phyloP scores from a whole-genome alignment of 2,113 vertebrate species.

The Cricetomys ansorgei region DNA sequence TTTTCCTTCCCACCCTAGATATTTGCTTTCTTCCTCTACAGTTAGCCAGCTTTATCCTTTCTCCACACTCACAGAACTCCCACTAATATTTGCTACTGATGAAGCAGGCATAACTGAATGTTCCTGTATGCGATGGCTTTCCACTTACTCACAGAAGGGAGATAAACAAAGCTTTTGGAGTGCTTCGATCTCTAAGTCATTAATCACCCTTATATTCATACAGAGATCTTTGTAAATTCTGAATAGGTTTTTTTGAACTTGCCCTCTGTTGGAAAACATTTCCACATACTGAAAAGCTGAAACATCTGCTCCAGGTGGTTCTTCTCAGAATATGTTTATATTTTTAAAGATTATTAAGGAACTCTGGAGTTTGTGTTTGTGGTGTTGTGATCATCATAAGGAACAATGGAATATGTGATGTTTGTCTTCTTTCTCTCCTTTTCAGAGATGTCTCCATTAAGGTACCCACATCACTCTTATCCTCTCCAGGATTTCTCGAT shows the following conservation, averaged over 20 bases:
- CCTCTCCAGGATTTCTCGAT: neutral
- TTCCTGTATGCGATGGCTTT: neutral
- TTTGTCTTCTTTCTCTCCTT: neutral
- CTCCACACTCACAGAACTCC: neutral
- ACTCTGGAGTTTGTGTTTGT: neutral
- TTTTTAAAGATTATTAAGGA: neutral
- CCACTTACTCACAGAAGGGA: neutral
- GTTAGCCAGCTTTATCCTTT: neutral
- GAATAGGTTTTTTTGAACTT: constrained; percentile 9
- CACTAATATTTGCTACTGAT: neutral
- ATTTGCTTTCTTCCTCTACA: constrained; percentile 51
- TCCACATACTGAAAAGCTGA: neutral
- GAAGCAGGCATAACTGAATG: neutral
- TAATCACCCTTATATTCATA: neutral
- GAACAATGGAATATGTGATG: neutral
- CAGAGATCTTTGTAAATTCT: constrained; percentile 23
- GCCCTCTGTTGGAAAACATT: neutral
- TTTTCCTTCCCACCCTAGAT: constrained; percentile 50
- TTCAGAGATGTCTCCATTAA: neutral
- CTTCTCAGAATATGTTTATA: neutral
- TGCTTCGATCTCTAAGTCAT: neutral
- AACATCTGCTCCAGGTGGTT: neutral
- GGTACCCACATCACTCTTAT: neutral
- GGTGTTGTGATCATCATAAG: neutral
- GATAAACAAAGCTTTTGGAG: neutral